phyloP scores from a whole-genome alignment of 2,113 vertebrate genomes.

The Silurus meridionalis region DNA sequence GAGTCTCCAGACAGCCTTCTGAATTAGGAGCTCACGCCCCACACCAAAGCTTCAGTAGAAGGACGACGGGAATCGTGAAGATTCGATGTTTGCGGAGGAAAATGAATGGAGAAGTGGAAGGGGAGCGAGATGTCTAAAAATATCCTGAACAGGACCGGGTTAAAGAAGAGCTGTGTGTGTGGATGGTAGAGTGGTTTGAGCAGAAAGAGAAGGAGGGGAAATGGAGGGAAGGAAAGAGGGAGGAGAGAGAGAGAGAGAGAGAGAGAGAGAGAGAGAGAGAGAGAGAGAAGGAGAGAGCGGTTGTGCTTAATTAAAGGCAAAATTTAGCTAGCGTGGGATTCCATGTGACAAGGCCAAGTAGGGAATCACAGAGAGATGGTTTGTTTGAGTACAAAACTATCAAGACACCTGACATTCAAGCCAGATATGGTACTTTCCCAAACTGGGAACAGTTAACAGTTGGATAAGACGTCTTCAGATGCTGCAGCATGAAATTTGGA shows the following conservation, averaged over 20 bases:
- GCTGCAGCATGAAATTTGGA: constrained; percentile 49
- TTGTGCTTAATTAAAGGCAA: constrained; percentile 57
- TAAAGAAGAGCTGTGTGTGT: constrained; percentile 38
- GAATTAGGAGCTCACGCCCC: constrained; percentile 30
- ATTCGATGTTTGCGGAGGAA: constrained; percentile 66
- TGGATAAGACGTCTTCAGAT: too few relatives aligned
- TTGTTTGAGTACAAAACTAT: constrained; percentile 52
- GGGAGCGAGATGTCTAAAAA: constrained; percentile 61
- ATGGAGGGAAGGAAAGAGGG: neutral
- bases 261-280: constrained; percentile 15
- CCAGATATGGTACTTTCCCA: too few relatives aligned
- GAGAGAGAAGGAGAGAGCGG: neutral
- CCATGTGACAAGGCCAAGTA: constrained; percentile 20
- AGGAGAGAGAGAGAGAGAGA: constrained; percentile 13
- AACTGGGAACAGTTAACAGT: too few relatives aligned
- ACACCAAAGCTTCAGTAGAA: constrained; percentile 40
- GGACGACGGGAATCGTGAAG: constrained; percentile 50
- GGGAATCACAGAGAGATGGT: constrained; percentile 63
- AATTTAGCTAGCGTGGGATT: constrained; percentile 59
- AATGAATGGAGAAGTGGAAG: constrained; percentile 53
- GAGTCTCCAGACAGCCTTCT: constrained; percentile 36
- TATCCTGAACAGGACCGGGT: constrained; percentile 45
- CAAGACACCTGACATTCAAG: too few relatives aligned
- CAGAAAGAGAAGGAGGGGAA: neutral
- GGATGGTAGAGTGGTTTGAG: constrained; percentile 35